Conservation (phyloP, 1,140 invertebrate species). For the Pogonomyrmex barbatus region DNA sequence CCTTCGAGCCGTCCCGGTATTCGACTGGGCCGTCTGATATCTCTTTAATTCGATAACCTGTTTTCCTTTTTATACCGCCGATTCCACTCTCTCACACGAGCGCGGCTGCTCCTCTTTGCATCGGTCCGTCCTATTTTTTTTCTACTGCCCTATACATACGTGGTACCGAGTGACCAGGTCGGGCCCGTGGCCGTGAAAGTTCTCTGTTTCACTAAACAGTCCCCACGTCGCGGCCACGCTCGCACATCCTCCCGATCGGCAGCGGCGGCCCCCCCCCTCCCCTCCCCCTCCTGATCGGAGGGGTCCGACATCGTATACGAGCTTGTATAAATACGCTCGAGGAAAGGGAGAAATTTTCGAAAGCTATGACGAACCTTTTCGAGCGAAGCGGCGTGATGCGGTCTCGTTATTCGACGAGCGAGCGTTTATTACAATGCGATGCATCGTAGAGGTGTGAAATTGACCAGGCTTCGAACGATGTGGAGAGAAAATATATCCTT, state of each 20-base stretch:
- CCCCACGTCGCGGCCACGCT: constrained; percentile 47
- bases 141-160: constrained; percentile 48
- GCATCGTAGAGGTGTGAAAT: background rate
- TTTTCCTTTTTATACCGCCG: constrained; percentile 79
- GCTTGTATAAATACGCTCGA: constrained; percentile 5
- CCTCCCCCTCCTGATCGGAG: background rate
- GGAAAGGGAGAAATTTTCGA: constrained; percentile 76
- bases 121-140: constrained; percentile 69
- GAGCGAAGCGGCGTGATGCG: background rate
- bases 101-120: constrained; percentile 30
- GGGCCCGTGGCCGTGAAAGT: constrained; percentile 83
- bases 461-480: background rate
- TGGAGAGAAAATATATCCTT: background rate
- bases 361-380: constrained; percentile 67
- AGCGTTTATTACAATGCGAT: constrained; percentile 20
- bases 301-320: background rate
- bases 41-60: constrained; percentile 82
- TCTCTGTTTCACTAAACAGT: constrained; percentile 73
- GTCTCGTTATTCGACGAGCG: constrained; percentile 21
- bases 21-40: constrained; percentile 53
- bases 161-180: constrained; percentile 74
- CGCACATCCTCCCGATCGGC: constrained; percentile 10
- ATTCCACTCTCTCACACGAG: constrained; percentile 74
- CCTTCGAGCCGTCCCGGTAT: constrained; percentile 42
- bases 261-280: background rate